Base-by-base conservation (phyloP, 2,113 vertebrate genomes). In the Varanus komodoensis region DNA sequence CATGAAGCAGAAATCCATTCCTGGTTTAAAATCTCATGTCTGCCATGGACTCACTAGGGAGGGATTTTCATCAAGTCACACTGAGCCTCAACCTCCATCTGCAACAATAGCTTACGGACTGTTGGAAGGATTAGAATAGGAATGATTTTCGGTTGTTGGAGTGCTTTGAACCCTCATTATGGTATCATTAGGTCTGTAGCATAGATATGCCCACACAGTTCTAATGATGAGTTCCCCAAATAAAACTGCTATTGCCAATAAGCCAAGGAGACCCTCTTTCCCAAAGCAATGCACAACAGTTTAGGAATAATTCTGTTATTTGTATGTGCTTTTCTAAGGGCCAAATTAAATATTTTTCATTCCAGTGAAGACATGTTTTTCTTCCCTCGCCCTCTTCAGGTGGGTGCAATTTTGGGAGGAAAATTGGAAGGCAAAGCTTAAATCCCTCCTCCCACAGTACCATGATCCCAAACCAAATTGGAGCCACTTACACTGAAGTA, bases 231-330 rank as follows among this genome's bases (percentile, higher is more conserved):
- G 54, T 80, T 69, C 48, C 44, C 15, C 34, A 88, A 88, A 61
- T 17, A 67, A 88, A 69, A 52, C 12, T 52, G 11, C 1, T 87
- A 64, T 32, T 73, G 29, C 38, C 57, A 61, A 80, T 79, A 79
- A 80, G 21, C 7, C 23, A 12, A 80, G 52, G 7, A 64, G 38
- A 2, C 23, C 8, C 17, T 38, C 27, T 80, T 87, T 79, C 21
- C 27, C 29, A 69, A 79, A 23, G 15, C 38, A 79, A 19, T 8
- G 11, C 61, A 17, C 11, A 78, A 34, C 12, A 23, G 0, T 2
- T 0, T 0, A 32, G 38, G 25, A 67, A 87, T 1, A n/a, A 1
- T 0, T 0, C 29, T 0, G 0, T n/a, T 86, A 25, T 73, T 86
- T 74, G 84, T 86, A 44, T 61, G 1, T 0, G 17, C 87, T n/a